phyloP scores from a whole-genome alignment of 2,113 vertebrate species.

The Neolamprologus sp. region DNA sequence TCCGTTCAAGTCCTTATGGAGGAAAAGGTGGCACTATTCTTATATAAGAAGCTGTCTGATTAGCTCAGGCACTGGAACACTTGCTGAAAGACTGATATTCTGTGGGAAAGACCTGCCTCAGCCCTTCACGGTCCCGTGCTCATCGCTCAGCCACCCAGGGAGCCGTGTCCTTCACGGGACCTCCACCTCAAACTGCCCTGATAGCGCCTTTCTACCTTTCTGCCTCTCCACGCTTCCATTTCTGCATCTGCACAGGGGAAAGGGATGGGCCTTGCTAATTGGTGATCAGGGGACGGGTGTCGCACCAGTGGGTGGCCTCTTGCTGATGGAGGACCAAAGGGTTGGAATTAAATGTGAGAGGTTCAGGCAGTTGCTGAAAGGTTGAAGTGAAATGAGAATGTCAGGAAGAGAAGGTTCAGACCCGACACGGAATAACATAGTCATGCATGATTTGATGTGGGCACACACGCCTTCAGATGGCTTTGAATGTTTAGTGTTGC shows the following conservation, averaged over 20 bases:
- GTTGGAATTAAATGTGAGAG: conserved; percentile 15
- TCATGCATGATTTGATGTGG: background rate
- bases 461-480: background rate
- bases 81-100: conserved; percentile 34
- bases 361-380: conserved; percentile 10
- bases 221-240: conserved; percentile 18
- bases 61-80: conserved; percentile 5
- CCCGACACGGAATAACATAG: background rate
- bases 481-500: background rate
- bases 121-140: conserved; percentile 67
- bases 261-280: conserved; percentile 41
- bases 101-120: conserved; percentile 59
- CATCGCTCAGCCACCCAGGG: conserved; percentile 66
- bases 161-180: conserved; percentile 69
- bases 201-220: conserved; percentile 34
- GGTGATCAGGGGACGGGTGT: conserved; percentile 57
- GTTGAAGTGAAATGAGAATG: conserved; percentile 28
- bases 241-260: background rate
- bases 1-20: background rate
- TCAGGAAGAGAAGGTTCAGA: background rate
- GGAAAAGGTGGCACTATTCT: background rate
- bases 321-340: conserved; percentile 32
- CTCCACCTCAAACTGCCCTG: conserved; percentile 58
- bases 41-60: background rate
- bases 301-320: conserved; percentile 19